phyloP scores from a whole-genome alignment of 92 coral and sea anemone genomes.

The Parazoanthus atlanticus region DNA sequence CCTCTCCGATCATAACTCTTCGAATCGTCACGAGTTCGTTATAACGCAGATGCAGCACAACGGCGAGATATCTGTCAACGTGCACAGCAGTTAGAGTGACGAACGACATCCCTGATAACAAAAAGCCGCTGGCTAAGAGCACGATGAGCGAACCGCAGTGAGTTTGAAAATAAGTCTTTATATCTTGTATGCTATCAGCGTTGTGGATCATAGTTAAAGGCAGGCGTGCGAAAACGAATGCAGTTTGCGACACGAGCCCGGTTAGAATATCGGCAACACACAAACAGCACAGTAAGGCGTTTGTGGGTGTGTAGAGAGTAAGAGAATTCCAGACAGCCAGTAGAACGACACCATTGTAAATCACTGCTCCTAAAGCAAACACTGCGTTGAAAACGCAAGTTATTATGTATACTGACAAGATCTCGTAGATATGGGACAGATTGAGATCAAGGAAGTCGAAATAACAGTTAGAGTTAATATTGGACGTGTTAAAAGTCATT shows the following conservation, averaged over 20 bases:
- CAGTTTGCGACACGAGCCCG: neutral
- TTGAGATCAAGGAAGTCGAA: neutral
- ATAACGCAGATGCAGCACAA: no score
- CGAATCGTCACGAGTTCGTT: neutral
- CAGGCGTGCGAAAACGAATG: neutral
- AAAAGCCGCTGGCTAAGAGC: neutral
- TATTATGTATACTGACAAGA: neutral
- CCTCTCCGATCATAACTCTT: neutral
- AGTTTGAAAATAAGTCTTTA: neutral
- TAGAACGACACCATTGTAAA: neutral
- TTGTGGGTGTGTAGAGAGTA: neutral
- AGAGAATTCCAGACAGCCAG: neutral
- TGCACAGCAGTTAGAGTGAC: neutral
- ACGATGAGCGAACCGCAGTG: neutral
- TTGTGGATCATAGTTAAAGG: neutral
- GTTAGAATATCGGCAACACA: neutral
- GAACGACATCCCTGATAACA: conserved; percentile 2
- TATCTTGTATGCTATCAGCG: neutral
- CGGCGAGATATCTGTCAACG: no score
- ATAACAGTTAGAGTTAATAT: neutral
- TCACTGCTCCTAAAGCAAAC: neutral
- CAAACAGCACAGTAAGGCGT: neutral
- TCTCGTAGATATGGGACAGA: neutral
- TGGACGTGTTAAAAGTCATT: neutral
- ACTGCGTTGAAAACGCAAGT: neutral